These are phyloP conservation scores for Mesoclemmys tuberculata DNA, from an alignment of 2,113 vertebrate species.

Conservation along the genomic window DNA sequence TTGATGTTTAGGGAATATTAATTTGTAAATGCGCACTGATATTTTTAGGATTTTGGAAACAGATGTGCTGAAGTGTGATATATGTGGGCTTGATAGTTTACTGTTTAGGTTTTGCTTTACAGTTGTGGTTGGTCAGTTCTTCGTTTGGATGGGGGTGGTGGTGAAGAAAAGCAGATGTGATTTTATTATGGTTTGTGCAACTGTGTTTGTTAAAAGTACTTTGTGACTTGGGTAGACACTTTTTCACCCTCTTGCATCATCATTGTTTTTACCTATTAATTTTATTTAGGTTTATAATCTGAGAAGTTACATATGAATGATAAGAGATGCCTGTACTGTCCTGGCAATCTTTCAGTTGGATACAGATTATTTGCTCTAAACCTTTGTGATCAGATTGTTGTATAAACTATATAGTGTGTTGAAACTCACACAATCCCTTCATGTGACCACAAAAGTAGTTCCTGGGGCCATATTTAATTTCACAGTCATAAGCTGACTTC, in stretches of 20 bases:
- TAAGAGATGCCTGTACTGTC: background rate
- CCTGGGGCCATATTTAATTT: conserved; percentile 58
- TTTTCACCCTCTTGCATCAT: background rate
- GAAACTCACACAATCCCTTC: conserved; percentile 32
- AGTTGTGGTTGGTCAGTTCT: background rate
- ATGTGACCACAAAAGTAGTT: conserved; percentile 44
- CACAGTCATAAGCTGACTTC: conserved; percentile 49
- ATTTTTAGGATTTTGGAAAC: background rate
- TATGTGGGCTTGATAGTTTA: background rate
- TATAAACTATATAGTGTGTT: background rate
- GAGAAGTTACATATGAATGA: background rate
- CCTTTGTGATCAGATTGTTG: background rate
- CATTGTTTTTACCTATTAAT: background rate
- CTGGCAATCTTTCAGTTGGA: background rate
- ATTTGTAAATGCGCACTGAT: background rate
- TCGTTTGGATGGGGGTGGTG: background rate
- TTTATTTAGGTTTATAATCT: background rate
- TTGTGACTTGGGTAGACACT: background rate
- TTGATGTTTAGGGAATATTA: background rate
- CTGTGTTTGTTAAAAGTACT: background rate
- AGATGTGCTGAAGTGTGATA: background rate
- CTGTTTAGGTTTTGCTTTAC: background rate
- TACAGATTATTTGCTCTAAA: conserved; percentile 26
- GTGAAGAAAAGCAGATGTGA: background rate
- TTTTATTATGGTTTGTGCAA: background rate